Base-by-base conservation (phyloP, 2,797 vertebrate genomes). In the Emydoidea blandingii region DNA sequence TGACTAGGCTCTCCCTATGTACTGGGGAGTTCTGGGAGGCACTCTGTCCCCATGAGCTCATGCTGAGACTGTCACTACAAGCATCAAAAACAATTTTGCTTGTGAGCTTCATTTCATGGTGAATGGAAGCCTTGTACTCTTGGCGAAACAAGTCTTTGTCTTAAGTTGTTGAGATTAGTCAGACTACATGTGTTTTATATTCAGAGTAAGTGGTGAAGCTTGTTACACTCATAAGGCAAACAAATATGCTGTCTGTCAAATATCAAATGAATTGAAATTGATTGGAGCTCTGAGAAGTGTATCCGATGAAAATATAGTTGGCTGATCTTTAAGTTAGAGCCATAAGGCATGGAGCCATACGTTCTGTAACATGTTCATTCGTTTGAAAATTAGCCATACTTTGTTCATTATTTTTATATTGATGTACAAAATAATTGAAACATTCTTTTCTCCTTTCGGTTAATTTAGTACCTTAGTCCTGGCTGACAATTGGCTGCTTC, bases 71-170 rank as follows among this genome's bases (percentile, higher is more conserved):
- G 27, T 68, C 29, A 0, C 16, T 87, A 27, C 27, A 50, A 47
- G 85, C 53, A 7, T 47, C 41, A 74, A 18, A 84, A 90, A 74
- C 19, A 65, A 14, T 79, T 88, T 85, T 83, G 41, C 65, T 74
- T 74, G 34, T 31, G 86, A 86, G 65, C 31, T 62, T 47, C 49
- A 23, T 72, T 50, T 56, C 52, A n/a, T 81, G 52, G n/a, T 82
- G 85, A 89, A 85, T 65, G 78, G 53, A 18, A 53, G 74, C 57
- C 85, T 86, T 65, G 82, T 82, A 31, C 21, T 56, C 47, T 23
- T 41, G 87, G 52, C 31, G 37, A 74, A 92, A 84, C 57, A 52
- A 62, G 37, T 29, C 83, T 85, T 86, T 90, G 85, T 86, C 76
- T 53, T 74, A 31, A 8, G 1, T 79, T 72, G 47, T 31, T 86